phyloP scores from a whole-genome alignment of 1,140 invertebrate species.

The Chionoecetes opilio region DNA sequence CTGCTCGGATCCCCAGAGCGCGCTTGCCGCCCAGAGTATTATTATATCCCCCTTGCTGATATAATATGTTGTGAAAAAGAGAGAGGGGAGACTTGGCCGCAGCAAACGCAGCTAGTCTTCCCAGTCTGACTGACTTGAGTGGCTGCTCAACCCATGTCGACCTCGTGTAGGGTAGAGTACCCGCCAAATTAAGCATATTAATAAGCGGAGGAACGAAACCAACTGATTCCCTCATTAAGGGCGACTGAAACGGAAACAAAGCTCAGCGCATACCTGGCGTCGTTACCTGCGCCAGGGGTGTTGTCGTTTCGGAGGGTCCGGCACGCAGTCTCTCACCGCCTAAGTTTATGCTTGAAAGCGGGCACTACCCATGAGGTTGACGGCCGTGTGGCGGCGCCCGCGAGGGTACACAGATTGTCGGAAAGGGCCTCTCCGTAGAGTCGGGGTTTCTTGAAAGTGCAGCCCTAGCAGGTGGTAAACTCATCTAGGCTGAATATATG shows the following conservation, averaged over 20 bases:
- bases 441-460: constrained; percentile 94
- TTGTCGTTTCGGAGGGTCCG: constrained; percentile 88
- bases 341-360: constrained; percentile 88
- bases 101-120: too few relatives aligned
- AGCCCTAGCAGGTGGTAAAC: constrained; percentile 85
- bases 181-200: constrained; percentile 95
- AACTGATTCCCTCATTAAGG: constrained; percentile 94
- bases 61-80: too few relatives aligned
- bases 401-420: constrained; percentile 5
- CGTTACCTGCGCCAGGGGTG: constrained; percentile 86
- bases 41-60: too few relatives aligned
- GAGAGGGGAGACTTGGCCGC: too few relatives aligned
- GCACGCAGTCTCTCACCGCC: constrained; percentile 82
- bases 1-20: too few relatives aligned
- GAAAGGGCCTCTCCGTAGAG: constrained; percentile 87
- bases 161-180: constrained; percentile 90
- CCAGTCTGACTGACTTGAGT: too few relatives aligned
- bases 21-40: too few relatives aligned
- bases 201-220: constrained; percentile 96
- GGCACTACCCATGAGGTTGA: constrained; percentile 85
- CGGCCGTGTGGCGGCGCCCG: constrained; percentile 40
- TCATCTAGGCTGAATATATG: constrained; percentile 81
- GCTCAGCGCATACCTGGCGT: constrained; percentile 87
- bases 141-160: constrained; percentile 83
- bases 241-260: constrained; percentile 92